phyloP scores from a whole-genome alignment of 2,113 vertebrate species.

The Cynocephalus volans region DNA sequence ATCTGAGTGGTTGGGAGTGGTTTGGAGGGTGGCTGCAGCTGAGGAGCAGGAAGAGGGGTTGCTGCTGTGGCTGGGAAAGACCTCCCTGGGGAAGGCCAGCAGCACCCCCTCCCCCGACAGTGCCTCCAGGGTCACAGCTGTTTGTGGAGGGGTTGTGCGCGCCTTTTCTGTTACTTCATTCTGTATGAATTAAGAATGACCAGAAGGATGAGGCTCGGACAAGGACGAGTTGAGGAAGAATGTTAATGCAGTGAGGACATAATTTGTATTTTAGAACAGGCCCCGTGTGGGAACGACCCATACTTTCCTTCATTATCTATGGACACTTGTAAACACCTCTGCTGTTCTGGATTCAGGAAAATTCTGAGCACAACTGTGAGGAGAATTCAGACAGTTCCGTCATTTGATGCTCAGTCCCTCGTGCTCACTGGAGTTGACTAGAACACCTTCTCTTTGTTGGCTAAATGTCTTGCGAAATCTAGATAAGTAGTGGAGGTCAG shows the following conservation, averaged over 20 bases:
- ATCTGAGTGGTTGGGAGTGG: background rate
- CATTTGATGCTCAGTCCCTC: background rate
- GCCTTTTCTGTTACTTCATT: background rate
- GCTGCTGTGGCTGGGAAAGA: background rate
- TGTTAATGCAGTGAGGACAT: background rate
- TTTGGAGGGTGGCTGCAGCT: background rate
- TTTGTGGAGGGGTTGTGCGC: background rate
- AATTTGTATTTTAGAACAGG: background rate
- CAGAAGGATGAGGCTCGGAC: background rate
- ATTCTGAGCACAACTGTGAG: background rate
- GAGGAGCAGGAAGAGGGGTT: background rate
- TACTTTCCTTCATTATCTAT: background rate
- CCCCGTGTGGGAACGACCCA: background rate
- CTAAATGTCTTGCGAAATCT: background rate
- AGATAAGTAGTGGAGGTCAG: slow-evolving; percentile 33
- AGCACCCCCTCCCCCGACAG: fast-evolving
- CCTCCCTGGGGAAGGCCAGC: background rate
- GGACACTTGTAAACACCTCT: background rate
- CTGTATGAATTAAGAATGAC: background rate
- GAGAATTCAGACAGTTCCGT: background rate
- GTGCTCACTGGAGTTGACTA: no score
- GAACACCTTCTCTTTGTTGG: background rate
- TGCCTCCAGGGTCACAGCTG: background rate
- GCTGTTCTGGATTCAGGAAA: background rate
- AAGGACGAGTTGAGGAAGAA: background rate